These are phyloP conservation scores for Perdita meconis DNA, from an alignment of 2,888 invertebrate species.

Conservation along the genomic window DNA sequence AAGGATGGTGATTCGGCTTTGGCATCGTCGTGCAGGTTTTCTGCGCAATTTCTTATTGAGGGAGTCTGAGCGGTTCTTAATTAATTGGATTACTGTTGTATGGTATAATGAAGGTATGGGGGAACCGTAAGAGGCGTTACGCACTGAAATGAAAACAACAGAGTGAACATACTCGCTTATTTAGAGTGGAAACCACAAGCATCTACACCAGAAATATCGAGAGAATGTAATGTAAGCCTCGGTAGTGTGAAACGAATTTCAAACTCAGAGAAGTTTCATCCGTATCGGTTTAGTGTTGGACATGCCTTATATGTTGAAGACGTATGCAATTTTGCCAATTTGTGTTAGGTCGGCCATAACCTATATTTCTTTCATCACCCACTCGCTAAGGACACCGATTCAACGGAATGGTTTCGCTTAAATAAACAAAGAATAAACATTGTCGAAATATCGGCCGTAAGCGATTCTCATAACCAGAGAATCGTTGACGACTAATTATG, in stretches of 20 bases:
- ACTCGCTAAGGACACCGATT: no score
- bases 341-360: no score
- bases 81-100: background rate
- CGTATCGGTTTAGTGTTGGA: no score
- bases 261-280: background rate
- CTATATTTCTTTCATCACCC: no score
- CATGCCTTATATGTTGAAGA: no score
- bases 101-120: background rate
- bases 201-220: background rate
- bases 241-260: background rate
- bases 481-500: no score
- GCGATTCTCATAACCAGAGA: no score
- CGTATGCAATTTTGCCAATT: no score
- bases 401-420: no score
- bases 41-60: background rate
- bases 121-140: no score
- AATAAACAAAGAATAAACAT: no score
- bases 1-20: background rate
- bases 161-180: slow-evolving; percentile 6
- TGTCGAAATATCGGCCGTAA: no score
- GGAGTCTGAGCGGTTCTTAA: background rate
- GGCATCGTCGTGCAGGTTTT: background rate
- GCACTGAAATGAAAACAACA: slow-evolving; percentile 5
- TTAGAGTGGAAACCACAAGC: slow-evolving; percentile 2
- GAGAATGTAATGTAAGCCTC: slow-evolving; percentile 3